phyloP scores from a whole-genome alignment of 2,113 vertebrate species.

The Oenanthe melanoleuca region DNA sequence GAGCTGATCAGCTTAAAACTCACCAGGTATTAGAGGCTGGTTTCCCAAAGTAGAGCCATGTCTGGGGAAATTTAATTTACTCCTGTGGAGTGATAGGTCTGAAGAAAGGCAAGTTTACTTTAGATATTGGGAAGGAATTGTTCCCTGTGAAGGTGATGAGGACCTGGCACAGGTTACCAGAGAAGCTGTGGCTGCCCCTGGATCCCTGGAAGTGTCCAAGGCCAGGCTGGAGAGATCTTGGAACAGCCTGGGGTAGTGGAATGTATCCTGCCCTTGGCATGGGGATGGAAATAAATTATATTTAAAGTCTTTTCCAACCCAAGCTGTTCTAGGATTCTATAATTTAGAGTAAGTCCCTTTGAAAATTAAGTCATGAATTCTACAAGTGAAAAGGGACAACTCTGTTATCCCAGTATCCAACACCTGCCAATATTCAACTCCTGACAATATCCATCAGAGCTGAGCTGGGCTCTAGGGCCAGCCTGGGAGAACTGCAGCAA shows the following conservation, averaged over 20 bases:
- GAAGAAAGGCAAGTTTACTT: background rate
- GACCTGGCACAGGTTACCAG: background rate
- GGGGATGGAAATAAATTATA: accelerated
- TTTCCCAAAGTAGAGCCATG: background rate
- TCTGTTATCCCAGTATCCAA: background rate
- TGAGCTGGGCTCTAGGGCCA: background rate
- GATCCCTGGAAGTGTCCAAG: background rate
- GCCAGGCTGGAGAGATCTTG: accelerated
- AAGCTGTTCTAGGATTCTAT: background rate
- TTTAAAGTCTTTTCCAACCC: background rate
- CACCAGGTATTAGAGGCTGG: background rate
- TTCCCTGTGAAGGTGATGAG: background rate
- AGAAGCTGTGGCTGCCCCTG: background rate
- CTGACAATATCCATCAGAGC: background rate
- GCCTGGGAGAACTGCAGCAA: background rate
- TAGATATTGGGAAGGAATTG: background rate
- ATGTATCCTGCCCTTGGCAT: background rate
- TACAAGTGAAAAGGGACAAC: background rate
- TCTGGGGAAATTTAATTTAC: background rate
- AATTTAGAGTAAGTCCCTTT: background rate
- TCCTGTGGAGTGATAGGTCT: accelerated
- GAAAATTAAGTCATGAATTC: background rate
- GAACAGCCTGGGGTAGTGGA: accelerated
- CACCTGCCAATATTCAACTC: background rate
- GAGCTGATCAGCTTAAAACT: background rate